Evolutionary conservation across 2,113 vertebrate genomes (phyloP).

Genomic region (Rallus limicola): DNA sequence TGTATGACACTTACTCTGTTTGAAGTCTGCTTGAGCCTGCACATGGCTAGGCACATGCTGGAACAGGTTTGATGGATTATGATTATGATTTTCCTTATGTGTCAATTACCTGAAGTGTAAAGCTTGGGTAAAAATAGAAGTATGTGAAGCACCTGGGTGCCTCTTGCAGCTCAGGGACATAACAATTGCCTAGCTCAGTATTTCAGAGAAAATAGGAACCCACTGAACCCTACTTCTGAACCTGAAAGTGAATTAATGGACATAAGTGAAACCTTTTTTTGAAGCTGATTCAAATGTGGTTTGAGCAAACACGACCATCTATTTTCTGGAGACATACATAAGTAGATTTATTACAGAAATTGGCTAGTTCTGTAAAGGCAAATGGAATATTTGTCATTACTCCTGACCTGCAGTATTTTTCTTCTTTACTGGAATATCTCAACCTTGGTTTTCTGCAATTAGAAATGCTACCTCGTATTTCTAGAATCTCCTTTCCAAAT

Average conservation of each 20-base stretch:
- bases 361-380: background rate
- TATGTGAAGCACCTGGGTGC: background rate
- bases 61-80: background rate
- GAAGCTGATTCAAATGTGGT: background rate
- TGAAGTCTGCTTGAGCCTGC: background rate
- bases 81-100: background rate
- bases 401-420: background rate
- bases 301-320: background rate
- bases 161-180: background rate
- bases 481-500: background rate
- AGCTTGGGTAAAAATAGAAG: background rate
- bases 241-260: background rate
- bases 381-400: background rate
- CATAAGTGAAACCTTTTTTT: background rate
- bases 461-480: background rate
- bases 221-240: background rate
- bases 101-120: background rate
- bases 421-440: background rate
- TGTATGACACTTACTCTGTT: background rate
- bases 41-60: background rate
- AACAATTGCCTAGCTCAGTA: background rate
- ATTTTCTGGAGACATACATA: background rate
- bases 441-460: background rate
- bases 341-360: background rate
- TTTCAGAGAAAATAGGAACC: background rate